A percentile compares a stretch with the other conserved stretches of the same genome.
Evolutionary conservation across 2,888 invertebrate genomes (phyloP).

Genomic region (Eledone cirrhosa): DNA sequence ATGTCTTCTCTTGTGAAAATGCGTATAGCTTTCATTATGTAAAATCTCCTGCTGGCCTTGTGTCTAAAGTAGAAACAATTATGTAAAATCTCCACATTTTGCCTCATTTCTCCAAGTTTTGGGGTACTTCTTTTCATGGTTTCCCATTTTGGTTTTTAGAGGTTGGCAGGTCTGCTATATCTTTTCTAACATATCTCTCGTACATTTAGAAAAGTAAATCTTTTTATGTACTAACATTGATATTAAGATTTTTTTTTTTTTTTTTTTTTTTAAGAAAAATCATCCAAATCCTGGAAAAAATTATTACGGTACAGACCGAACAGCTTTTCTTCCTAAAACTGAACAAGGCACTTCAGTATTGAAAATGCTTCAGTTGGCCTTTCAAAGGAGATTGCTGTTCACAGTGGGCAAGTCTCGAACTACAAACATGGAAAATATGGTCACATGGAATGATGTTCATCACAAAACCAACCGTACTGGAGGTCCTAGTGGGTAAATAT

Average conservation of each 20-base stretch:
- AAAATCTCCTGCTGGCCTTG: too few relatives aligned
- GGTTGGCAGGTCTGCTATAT: too few relatives aligned
- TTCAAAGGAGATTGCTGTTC: constrained; percentile 48
- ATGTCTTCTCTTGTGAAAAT: too few relatives aligned
- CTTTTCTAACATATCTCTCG: too few relatives aligned
- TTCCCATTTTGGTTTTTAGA: too few relatives aligned
- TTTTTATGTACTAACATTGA: constrained; percentile 15
- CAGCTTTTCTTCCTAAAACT: constrained; percentile 55
- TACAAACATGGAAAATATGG: constrained; percentile 48
- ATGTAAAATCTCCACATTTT: too few relatives aligned
- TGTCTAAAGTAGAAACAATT: too few relatives aligned
- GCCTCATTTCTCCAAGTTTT: too few relatives aligned
- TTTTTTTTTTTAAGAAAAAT: constrained; percentile 20
- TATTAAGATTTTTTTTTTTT: too few relatives aligned
- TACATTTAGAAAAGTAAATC: too few relatives aligned
- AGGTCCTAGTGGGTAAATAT: constrained; percentile 42
- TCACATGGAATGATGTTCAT: constrained; percentile 56
- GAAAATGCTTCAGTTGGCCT: constrained; percentile 49
- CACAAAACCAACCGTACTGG: constrained; percentile 50
- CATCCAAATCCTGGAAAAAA: constrained; percentile 54
- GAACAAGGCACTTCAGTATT: constrained; percentile 48
- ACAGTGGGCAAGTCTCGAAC: constrained; percentile 55
- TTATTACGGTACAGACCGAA: constrained; percentile 49
- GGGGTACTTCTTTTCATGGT: too few relatives aligned
- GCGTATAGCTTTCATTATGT: too few relatives aligned